Evolutionary conservation across 2,113 vertebrate genomes (phyloP).

Genomic region (Bothrops jararaca): DNA sequence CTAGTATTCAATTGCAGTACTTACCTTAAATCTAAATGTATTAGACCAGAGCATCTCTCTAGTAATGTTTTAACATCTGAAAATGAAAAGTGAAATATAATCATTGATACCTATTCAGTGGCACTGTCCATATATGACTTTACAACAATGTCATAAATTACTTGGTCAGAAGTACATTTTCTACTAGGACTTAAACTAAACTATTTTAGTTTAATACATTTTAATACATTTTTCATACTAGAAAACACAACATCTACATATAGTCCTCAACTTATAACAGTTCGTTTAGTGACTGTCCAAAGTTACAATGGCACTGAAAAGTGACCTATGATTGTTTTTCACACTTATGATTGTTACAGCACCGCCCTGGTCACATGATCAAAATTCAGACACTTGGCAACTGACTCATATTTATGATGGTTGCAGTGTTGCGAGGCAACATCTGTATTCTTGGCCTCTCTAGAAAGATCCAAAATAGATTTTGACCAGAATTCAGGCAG

Average conservation of each 20-base stretch:
- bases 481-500: too few relatives aligned
- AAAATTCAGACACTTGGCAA: not conserved
- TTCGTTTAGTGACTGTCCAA: not conserved
- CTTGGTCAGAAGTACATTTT: not conserved
- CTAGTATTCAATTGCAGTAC: not conserved
- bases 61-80: slow-evolving; percentile 83
- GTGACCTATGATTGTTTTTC: not conserved
- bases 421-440: not conserved
- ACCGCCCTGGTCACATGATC: not conserved
- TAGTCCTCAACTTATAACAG: not conserved
- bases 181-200: not conserved
- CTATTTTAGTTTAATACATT: not conserved
- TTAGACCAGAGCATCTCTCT: slow-evolving; percentile 78
- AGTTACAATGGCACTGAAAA: not conserved
- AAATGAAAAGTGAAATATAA: slow-evolving; percentile 31
- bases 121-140: not conserved
- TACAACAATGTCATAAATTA: not conserved
- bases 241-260: not conserved
- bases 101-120: not conserved
- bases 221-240: not conserved
- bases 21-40: slow-evolving; percentile 89
- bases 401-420: not conserved
- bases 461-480: not conserved
- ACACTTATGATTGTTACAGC: not conserved
- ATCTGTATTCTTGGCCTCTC: not conserved